Evolutionary conservation across 2,888 invertebrate species (phyloP).

Genomic region (Alentia gelatinosa): DNA sequence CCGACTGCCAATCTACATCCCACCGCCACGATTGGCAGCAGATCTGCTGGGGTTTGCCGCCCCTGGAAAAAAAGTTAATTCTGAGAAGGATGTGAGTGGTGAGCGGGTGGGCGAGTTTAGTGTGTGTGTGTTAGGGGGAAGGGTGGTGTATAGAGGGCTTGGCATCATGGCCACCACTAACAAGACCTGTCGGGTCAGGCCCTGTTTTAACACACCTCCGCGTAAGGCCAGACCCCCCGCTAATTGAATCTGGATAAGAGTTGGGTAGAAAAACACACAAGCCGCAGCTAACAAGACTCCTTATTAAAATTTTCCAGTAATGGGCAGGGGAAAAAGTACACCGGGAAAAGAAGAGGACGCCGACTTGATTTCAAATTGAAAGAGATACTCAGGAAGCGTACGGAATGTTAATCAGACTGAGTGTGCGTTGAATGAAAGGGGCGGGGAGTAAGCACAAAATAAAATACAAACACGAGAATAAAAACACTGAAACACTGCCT

Average conservation of each 20-base stretch:
- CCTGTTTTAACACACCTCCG: neutral
- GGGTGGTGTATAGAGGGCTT: neutral
- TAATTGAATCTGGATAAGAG: constrained; percentile 16
- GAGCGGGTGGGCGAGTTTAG: neutral
- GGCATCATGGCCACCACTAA: neutral
- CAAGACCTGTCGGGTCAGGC: neutral
- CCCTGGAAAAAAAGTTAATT: neutral
- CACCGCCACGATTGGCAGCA: neutral
- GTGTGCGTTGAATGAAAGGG: neutral
- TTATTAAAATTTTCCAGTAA: constrained; percentile 18
- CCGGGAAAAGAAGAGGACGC: neutral
- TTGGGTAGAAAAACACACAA: neutral
- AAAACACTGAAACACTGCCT: no score
- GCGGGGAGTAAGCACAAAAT: neutral
- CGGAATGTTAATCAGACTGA: neutral
- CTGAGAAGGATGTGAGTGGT: neutral
- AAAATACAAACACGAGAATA: neutral
- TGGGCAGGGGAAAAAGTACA: neutral
- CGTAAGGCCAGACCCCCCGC: neutral
- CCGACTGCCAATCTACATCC: constrained; percentile 4
- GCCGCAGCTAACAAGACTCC: constrained; percentile 25
- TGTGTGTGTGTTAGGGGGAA: neutral
- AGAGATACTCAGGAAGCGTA: neutral
- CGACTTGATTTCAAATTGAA: neutral
- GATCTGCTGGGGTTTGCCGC: neutral